Evolutionary conservation across 2,888 invertebrate species (phyloP), one percentile per base, ranked within the genome.

Genomic region (Lycophotia porphyrea): DNA sequence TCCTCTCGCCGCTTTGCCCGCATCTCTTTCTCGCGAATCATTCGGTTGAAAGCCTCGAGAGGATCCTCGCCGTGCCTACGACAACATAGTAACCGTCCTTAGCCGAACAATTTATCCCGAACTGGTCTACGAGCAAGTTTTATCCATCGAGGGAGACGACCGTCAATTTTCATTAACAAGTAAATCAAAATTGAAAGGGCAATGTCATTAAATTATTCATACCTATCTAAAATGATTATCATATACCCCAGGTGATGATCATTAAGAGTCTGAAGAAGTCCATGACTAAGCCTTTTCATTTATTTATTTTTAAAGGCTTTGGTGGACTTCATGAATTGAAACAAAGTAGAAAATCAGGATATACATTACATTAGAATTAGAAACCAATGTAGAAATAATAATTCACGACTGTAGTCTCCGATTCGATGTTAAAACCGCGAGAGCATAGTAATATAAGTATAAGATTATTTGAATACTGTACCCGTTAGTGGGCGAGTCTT

Each of bases 1-100:
- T 97, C 96, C 87, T 97, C 97, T 74, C 97, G 96, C 72, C 97
- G 96, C 87, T 97, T 96, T 83, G 98, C 97, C 64, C 97, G 96
- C 94, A 97, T 98, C 93, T 98, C 98, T 93, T 98, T 98, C 93
- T 98, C 98, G 84, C 98, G 97, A 90, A 99, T 97, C 97, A 98
- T 98, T 85, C 98, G 97, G 93, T 98, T 98, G 93, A 99, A 99
- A 71, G 98, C 98, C 93, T 98, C 98, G 88, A 98, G 94, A 7
- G 98, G 98, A 94, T 99, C 98, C 90, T 98, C 98, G 86, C 98
- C 98, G 78, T 97, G 97, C 87, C 98, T 98, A 93, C 81, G 93
- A 90, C 94, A 93, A 89, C 77, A 90, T 85, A 89, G 84, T 70
- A 83, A 86, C 80, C 75, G 79, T 80, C 78, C 81, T 80, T 80